Base-by-base conservation (phyloP, 23 tunicate genomes). In the Diplosoma virens region DNA sequence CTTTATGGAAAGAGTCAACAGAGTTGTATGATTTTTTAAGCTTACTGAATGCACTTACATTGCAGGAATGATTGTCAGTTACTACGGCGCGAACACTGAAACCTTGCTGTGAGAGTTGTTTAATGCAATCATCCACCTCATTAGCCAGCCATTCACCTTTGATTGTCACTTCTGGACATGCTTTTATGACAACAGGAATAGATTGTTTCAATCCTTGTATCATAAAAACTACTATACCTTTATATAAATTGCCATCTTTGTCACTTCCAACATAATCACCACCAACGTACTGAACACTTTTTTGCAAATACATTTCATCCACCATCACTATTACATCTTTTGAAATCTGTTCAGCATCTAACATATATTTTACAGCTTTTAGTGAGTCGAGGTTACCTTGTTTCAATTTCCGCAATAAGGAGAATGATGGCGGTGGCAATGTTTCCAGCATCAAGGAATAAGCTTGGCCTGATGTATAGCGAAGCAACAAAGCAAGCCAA, bases 221-320 rank as follows among this genome's bases (percentile, higher is more conserved):
- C 35, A 61, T 61, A 22, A 27, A 61, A 5, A 61, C 69, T 6
- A 61, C 6, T 27, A 61, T 61, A 5, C 69, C 69, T 61, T 61
- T 61, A 29, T 26, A 27, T 61, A 29, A 29, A 29, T 61, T 61
- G 21, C 35, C 69, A 14, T 61, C 35, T 14, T 41, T 14, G 35
- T 61, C 69, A 26, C 23, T 22, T 26, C 35, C 69, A 27, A 61
- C n/a, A 4, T 27, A 28, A 27, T 61, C 21, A 5, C 69, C 35
- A 27, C 69, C 69, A 27, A 2, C 2, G 18, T 61, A 29, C 35
- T 61, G 35, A 34, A 4, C 35, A 26, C 35, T 26, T 61, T 61
- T 61, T n/a, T 61, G 69, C 6, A 61, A 29, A 29, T 61, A 29
- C 69, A 27, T 61, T 61, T 61, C 69, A n/a, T 61, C 69, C 7